Conservation (phyloP, 2,113 vertebrate species). For the Leucopsar rothschildi region DNA sequence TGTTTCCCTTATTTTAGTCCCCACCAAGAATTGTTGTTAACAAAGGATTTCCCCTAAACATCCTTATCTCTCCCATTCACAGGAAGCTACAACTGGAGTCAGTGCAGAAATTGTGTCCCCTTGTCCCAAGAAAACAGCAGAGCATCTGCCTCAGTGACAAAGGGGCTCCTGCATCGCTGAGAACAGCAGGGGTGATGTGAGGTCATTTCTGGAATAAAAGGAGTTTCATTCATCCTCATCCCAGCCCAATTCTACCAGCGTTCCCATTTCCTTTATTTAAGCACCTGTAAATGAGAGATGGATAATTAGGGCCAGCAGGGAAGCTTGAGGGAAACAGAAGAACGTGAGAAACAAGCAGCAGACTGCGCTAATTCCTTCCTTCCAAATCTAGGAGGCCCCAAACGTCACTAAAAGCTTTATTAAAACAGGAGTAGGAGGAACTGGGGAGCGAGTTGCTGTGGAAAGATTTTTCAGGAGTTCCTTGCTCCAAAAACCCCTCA, state of each 20-base stretch:
- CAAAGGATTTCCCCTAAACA: not conserved
- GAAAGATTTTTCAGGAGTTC: not conserved
- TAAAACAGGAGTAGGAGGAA: not conserved
- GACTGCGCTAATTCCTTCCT: not conserved
- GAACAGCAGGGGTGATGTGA: not conserved
- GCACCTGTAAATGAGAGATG: not conserved
- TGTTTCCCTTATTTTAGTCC: not conserved
- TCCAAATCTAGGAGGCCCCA: not conserved
- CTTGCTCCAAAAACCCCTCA: not conserved
- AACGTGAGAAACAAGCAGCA: not conserved
- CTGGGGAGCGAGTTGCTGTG: not conserved
- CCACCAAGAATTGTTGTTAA: not conserved
- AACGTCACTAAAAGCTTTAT: conserved; percentile 14
- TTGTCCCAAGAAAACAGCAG: not conserved
- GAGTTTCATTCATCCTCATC: not conserved
- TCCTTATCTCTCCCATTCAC: not conserved
- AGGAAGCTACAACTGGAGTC: not conserved
- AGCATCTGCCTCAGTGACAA: not conserved
- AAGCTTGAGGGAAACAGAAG: not conserved
- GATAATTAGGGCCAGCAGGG: conserved; percentile 12
- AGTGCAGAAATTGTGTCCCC: not conserved
- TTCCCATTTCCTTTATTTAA: not conserved
- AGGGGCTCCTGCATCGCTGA: not conserved
- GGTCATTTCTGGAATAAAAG: not conserved
- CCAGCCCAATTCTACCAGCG: not conserved